Evolutionary conservation across 2,888 invertebrate species (phyloP).

Genomic region (Rhamphomyia laevipes): DNA sequence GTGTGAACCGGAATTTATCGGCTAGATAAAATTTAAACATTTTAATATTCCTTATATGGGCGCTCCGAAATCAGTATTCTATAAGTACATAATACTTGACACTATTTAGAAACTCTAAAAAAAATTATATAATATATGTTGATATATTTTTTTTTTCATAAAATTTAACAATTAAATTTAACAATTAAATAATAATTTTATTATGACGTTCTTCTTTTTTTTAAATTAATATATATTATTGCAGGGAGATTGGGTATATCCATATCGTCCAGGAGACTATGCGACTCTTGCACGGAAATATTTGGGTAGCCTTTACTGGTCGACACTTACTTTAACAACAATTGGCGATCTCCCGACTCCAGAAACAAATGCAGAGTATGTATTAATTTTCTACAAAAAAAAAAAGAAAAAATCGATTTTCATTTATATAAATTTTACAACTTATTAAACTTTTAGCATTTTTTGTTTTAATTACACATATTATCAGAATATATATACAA

Average conservation of each 20-base stretch:
- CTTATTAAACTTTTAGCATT: too few species aligned
- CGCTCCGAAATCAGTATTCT: too few species aligned
- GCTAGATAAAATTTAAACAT: too few species aligned
- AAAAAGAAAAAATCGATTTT: slow-evolving; percentile 7
- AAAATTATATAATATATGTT: slow-evolving; percentile 10
- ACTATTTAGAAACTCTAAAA: background rate
- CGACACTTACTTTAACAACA: slow-evolving; percentile 87
- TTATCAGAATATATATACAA: too few species aligned
- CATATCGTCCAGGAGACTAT: slow-evolving; percentile 76
- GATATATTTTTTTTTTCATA: background rate
- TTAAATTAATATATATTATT: too few species aligned
- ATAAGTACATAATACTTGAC: too few species aligned
- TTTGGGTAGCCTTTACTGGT: slow-evolving; percentile 92
- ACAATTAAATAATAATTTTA: too few species aligned
- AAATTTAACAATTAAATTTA: background rate
- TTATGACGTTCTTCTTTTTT: too few species aligned
- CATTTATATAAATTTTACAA: too few species aligned
- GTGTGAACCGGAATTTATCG: too few species aligned
- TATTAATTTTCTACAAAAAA: slow-evolving; percentile 31
- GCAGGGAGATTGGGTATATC: slow-evolving; percentile 82
- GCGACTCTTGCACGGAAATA: slow-evolving; percentile 85
- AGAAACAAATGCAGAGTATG: slow-evolving; percentile 94
- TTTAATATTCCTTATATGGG: too few species aligned
- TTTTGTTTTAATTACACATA: too few species aligned
- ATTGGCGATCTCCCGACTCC: slow-evolving; percentile 94